Evolutionary conservation across 2,113 vertebrate genomes (phyloP).

Genomic region (Mesitornis unicolor): DNA sequence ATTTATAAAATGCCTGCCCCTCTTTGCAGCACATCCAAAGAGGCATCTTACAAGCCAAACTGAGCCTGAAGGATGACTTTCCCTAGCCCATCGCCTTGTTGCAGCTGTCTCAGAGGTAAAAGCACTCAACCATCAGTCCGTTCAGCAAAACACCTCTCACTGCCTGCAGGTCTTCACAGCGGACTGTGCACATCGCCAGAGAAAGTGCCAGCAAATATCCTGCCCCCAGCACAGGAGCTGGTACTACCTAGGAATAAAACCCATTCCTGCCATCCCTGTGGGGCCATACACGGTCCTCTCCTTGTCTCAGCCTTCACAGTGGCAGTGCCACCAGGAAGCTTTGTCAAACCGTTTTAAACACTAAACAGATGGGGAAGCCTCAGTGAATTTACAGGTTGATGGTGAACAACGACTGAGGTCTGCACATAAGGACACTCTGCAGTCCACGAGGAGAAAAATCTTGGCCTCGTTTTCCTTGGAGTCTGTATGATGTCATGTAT

Average conservation of each 20-base stretch:
- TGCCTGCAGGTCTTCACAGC: background rate
- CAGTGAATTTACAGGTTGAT: background rate
- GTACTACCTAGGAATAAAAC: background rate
- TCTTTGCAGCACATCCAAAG: background rate
- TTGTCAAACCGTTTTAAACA: background rate
- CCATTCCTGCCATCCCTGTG: rapidly evolving
- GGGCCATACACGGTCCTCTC: rapidly evolving
- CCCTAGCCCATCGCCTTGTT: background rate
- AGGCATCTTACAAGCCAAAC: background rate
- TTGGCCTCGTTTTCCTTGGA: background rate
- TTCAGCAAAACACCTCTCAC: background rate
- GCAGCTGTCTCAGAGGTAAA: background rate
- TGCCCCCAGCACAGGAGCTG: background rate
- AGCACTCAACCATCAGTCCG: background rate
- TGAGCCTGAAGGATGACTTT: background rate
- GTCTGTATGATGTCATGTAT: background rate
- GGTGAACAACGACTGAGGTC: background rate
- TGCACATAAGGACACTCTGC: background rate
- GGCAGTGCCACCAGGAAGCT: background rate
- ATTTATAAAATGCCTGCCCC: background rate
- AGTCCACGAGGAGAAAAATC: background rate
- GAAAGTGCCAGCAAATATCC: background rate
- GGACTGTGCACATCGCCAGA: background rate
- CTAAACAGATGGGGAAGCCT: background rate
- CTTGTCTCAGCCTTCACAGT: background rate